Evolutionary conservation across 92 coral and sea anemone genomes (phyloP), one percentile per base, ranked within the genome.

Genomic region (Palythoa grandis): DNA sequence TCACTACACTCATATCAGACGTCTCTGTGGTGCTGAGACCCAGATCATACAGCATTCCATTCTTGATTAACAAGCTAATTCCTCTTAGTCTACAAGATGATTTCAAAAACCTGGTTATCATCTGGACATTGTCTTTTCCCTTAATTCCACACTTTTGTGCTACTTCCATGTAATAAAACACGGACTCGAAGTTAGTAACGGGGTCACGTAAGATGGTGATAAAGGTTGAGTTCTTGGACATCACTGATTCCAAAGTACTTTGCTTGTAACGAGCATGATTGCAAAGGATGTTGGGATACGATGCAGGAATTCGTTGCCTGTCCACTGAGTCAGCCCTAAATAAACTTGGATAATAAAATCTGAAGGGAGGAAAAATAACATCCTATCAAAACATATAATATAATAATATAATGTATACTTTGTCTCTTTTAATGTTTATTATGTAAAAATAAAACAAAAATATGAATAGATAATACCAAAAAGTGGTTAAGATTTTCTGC

Each of bases 161-260:
- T 79, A 96, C 92, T 9, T 87, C 92, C 98, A 94, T 92, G 88
- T 92, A 96, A 15, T 96, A 88, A 82, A 96, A 96, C 6, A 95
- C 93, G 17, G 98, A 96, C 56, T 94, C 98, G 43, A 91, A 96
- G 37, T 96, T 97, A 50, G 86, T 84, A 22, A 94, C 93, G 22
- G 98, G 98, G 85, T 94, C 88, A 20, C 98, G 96, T 74, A 96
- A 69, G 52, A 96, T 96, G 24, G 98, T 94, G 85, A 96, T 94
- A 82, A 94, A 96, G 38, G 89, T 74, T 1, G 98, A 90, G 70
- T 92, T 94, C 52, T 86, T 88, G 2, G 98, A 95, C 96, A 96
- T 92, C 12, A 94, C 88, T 73, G 85, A 72, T 50, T 87, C 95
- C 83, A 96, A 69, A 22, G 93, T 89, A 24, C 83, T 88, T 65